Percentiles rank a stretch among this genome's conserved stretches.
phyloP scores from a whole-genome alignment of 2,888 invertebrate species.

The Isoperla grammatica region DNA sequence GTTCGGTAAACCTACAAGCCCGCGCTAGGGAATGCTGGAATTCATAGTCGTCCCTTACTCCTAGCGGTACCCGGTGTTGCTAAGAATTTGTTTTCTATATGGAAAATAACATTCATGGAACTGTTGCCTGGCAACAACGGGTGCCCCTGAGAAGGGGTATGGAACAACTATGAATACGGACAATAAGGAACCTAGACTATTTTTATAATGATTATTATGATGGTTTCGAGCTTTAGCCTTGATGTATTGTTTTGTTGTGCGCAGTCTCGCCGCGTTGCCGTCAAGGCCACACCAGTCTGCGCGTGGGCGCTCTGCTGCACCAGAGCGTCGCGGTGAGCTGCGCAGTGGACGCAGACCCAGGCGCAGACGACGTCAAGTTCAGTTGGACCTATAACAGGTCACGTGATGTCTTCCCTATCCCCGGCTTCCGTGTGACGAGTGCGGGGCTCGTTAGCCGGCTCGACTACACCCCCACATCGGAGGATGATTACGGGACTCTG shows the following conservation, averaged over 20 bases:
- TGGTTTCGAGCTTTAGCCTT: too few relatives aligned
- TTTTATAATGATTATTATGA: too few relatives aligned
- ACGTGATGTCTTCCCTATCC: constrained; percentile 65
- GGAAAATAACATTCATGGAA: too few relatives aligned
- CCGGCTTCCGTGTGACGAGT: constrained; percentile 53
- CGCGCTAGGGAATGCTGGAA: too few relatives aligned
- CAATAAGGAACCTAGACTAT: too few relatives aligned
- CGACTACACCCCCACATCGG: constrained; percentile 50
- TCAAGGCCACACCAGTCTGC: constrained; percentile 62
- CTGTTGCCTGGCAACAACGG: too few relatives aligned
- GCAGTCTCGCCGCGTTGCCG: constrained; percentile 74
- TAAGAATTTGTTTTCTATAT: too few relatives aligned
- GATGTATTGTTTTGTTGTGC: constrained; percentile 22
- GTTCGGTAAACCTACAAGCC: too few relatives aligned
- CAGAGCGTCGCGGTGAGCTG: constrained; percentile 70
- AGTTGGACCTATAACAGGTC: constrained; percentile 84
- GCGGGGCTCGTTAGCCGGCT: constrained; percentile 49
- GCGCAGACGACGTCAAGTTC: constrained; percentile 61
- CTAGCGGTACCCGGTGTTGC: too few relatives aligned
- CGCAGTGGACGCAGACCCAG: constrained; percentile 74
- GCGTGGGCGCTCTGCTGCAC: constrained; percentile 65
- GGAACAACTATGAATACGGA: too few relatives aligned
- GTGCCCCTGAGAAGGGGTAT: too few relatives aligned
- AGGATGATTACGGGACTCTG: constrained; percentile 69
- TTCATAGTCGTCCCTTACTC: too few relatives aligned